Base-by-base conservation (phyloP, 2,797 vertebrate genomes). In the Erethizon dorsatum region DNA sequence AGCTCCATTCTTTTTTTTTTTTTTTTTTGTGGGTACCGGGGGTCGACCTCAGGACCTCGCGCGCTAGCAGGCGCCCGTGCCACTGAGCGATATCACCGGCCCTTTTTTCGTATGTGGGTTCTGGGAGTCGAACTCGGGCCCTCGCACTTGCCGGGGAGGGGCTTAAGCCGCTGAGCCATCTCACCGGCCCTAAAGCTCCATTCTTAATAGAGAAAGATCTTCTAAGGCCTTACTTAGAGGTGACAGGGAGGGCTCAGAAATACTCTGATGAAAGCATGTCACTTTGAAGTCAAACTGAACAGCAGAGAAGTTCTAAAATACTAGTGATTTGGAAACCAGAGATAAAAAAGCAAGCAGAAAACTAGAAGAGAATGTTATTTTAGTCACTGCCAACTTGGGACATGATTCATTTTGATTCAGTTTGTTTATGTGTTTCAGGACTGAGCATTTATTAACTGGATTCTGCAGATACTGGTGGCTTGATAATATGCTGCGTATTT, bases 271-370 rank as follows among this genome's bases (percentile, higher is more conserved):
- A 94, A 14, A 12, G 78, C 67, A 14, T 90, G 18, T 83, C 41
- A 31, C 93, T 92, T 75, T 89, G 79, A 90, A 71, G 75, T 82
- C 73, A 85, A 54, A 88, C 82, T 45, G 59, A 50, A 22, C 13
- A 87, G 73, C 28, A 73, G 56, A 83, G 86, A 89, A 59, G 22
- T 37, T 79, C 45, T 63, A 5, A 78, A 82, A 54, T 82, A 18
- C 63, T 77, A 71, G 8, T 28, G 57, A 45, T 84, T 95, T 73
- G 73, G 94, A 93, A 96, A 96, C 80, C 69, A 24, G 73, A 96
- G 83, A 67, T 95, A 56, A 65, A 80, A 94, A 96, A 91, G 37
- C 87, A 95, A 78, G 61, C 75, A 89, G 80, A 83, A 90, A 77
- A 80, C 50, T 52, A 24, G 50, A 56, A 71, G 54, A 56, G 63